Evolutionary conservation across 2,888 invertebrate species (phyloP).

Genomic region (Rhaphigaster nebulosa): DNA sequence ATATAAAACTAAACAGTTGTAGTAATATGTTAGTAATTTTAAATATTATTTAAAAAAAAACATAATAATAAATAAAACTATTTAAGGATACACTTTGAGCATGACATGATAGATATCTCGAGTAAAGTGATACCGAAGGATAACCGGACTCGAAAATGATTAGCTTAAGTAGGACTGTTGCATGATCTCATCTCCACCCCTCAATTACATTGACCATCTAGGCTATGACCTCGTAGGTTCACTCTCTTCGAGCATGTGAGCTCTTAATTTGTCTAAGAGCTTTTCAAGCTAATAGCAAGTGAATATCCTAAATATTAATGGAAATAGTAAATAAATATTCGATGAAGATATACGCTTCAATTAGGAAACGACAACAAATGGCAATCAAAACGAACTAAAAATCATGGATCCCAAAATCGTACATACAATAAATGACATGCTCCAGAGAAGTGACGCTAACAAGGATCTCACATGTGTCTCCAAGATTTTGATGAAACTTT

Average conservation of each 20-base stretch:
- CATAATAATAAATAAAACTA: neutral
- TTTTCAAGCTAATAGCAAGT: neutral
- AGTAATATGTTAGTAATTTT: no score
- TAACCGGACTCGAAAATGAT: neutral
- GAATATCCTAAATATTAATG: neutral
- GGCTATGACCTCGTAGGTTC: constrained; percentile 8
- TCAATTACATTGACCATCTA: constrained; percentile 12
- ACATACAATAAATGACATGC: no score
- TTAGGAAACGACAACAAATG: no score
- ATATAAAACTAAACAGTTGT: no score
- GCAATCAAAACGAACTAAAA: no score
- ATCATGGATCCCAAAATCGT: no score
- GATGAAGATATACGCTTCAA: neutral
- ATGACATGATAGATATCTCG: neutral
- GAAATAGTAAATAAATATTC: neutral
- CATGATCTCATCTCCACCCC: neutral
- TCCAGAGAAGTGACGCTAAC: no score
- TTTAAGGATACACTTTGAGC: neutral
- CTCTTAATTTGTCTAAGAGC: constrained; percentile 37
- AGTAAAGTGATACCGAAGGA: neutral
- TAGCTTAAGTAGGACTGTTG: constrained; percentile 29
- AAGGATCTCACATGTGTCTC: no score
- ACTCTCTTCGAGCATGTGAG: constrained; percentile 12
- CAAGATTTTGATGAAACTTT: no score
- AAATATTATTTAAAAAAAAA: no score